Percentiles rank a stretch among this genome's conserved stretches.
These are phyloP conservation scores for Phylloscopus whistleri DNA, from an alignment of 2,113 vertebrate genomes.

Conservation along the genomic window DNA sequence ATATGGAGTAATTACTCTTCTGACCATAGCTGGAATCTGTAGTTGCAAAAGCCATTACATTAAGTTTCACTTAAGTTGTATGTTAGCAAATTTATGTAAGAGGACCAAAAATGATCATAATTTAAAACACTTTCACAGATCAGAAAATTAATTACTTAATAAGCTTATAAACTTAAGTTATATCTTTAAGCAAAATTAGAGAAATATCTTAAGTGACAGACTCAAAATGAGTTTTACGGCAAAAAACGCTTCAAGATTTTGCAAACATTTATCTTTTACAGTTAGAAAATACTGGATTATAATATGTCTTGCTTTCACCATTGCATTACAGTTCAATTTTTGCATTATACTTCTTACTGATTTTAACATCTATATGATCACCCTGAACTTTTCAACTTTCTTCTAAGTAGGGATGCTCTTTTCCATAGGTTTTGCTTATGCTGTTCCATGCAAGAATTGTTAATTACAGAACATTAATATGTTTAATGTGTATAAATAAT, in stretches of 20 bases:
- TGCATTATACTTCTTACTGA: not conserved
- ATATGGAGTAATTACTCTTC: conserved; percentile 89
- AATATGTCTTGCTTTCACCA: not conserved
- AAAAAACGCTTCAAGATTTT: not conserved
- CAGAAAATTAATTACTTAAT: not conserved
- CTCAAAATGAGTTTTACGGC: not conserved
- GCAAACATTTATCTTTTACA: not conserved
- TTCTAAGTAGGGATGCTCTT: not conserved
- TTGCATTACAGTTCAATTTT: not conserved
- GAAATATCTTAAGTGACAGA: not conserved
- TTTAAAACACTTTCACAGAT: not conserved
- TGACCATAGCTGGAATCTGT: conserved; percentile 94
- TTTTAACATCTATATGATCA: not conserved
- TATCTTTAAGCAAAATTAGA: not conserved
- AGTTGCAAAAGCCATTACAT: not conserved
- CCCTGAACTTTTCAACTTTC: not conserved
- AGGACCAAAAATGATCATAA: not conserved
- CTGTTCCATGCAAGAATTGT: not conserved
- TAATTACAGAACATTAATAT: not conserved
- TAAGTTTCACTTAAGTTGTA: not conserved
- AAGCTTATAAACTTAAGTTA: not conserved
- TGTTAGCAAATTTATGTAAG: not conserved
- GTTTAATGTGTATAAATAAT: not conserved
- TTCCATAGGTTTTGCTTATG: not conserved
- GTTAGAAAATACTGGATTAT: not conserved